phyloP scores from a whole-genome alignment of 2,888 invertebrate genomes.

The Diplazon laetatorius region DNA sequence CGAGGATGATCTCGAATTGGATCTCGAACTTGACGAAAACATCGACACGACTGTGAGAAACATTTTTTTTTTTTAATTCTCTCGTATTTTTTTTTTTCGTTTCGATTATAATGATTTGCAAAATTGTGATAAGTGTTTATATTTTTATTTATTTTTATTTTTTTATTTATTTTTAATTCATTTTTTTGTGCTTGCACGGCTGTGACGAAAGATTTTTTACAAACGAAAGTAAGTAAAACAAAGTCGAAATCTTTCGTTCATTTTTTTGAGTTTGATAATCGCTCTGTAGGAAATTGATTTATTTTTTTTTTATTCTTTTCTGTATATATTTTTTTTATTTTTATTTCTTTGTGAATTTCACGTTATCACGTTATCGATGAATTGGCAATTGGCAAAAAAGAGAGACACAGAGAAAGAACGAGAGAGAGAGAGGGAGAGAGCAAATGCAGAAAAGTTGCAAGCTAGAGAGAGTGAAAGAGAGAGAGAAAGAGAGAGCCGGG shows the following conservation, averaged over 20 bases:
- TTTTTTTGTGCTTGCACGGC: constrained; percentile 67
- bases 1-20: constrained; percentile 89
- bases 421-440: neutral
- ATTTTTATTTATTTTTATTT: neutral
- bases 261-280: no score
- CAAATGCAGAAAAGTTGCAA: constrained; percentile 16
- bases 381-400: no score
- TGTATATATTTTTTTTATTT: no score
- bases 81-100: neutral
- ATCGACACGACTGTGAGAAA: constrained; percentile 88
- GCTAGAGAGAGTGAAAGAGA: constrained; percentile 25
- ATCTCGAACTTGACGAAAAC: constrained; percentile 92
- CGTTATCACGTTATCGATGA: no score
- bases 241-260: neutral
- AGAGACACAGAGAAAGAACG: neutral
- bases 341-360: no score
- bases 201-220: constrained; percentile 65
- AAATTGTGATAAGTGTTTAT: neutral
- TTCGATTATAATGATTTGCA: no score
- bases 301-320: no score
- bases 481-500: constrained; percentile 59
- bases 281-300: no score
- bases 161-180: neutral
- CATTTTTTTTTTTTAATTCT: neutral
- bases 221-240: constrained; percentile 67